Evolutionary conservation across 2,113 vertebrate species (phyloP), one percentile per base, ranked within the genome.

Genomic region (Cochlearius cochlearius): DNA sequence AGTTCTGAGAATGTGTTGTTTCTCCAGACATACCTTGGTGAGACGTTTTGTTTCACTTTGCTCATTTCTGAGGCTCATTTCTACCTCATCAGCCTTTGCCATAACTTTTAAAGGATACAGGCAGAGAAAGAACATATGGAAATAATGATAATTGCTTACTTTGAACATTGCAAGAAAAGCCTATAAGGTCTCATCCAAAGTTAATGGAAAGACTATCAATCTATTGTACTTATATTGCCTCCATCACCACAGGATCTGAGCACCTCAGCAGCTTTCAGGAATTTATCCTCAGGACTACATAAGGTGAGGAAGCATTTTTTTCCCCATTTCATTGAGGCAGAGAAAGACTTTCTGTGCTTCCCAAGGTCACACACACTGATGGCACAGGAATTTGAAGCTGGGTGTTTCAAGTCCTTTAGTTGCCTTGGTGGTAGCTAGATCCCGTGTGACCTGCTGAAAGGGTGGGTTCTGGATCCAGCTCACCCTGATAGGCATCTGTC

Each of bases 51-150:
- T 73, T 92, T 69, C 63, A 29, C 36, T 92, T 94, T 63, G 10
- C 20, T 76, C 17, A 20, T 76, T 88, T 92, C 55, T 66, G 71
- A 88, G 50, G 36, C 66, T 43, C 41, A 43, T 76, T 94, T 83
- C 14, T 10, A 79, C 50, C 50, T 86, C 6, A 0, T 62, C 87
- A 93, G 67, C 85, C 47, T 77, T 62, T 90, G 63, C 78, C 55
- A 34, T 36, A 50, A 21, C 41, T 93, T 93, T 69, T 88, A 93
- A 92, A 95, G 82, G 85, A 94, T 58, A 39, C 32, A 43, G 66
- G 50, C 66, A 83, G 92, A 81, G 66, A 79, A 71, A 58, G 94
- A 96, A 76, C 82, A 96, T 81, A 96, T 94, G 79, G 76, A 95
- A 95, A 96, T 76, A 75, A 94, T 77, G 82, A 68, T 86, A 85